These are phyloP conservation scores for Drymodes brunneopygia DNA, from an alignment of 2,113 vertebrate species.

Conservation along the genomic window DNA sequence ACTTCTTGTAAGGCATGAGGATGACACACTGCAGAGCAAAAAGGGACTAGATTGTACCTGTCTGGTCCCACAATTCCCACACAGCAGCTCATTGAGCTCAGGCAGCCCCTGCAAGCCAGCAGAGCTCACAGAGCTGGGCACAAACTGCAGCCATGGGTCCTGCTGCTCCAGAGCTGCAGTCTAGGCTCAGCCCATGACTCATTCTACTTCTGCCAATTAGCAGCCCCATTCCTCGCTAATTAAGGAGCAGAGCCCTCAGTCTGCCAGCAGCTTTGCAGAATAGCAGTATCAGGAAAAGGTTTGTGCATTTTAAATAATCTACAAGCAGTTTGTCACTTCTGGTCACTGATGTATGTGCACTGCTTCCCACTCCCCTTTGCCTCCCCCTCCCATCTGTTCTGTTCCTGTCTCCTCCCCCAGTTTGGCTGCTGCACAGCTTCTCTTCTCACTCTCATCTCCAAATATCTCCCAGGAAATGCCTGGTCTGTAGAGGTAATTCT, in stretches of 20 bases:
- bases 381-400: slow-evolving; percentile 50
- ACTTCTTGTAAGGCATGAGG: background rate
- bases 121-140: background rate
- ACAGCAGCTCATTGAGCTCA: background rate
- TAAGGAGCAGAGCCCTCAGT: slow-evolving; percentile 1
- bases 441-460: background rate
- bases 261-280: slow-evolving; percentile 10
- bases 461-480: background rate
- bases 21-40: background rate
- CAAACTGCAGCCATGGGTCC: background rate
- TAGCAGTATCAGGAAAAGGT: background rate
- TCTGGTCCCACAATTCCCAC: background rate
- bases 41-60: background rate
- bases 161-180: background rate
- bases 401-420: slow-evolving; percentile 4
- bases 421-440: background rate
- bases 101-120: background rate
- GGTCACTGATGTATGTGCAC: slow-evolving; percentile 21
- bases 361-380: slow-evolving; percentile 5
- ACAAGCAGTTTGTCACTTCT: slow-evolving; percentile 9
- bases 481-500: background rate
- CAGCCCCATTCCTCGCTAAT: background rate
- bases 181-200: background rate
- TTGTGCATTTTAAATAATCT: background rate
- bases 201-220: background rate